Evolutionary conservation across 1,140 invertebrate species (phyloP), one percentile per base, ranked within the genome.

Genomic region (Drosophila sproati): DNA sequence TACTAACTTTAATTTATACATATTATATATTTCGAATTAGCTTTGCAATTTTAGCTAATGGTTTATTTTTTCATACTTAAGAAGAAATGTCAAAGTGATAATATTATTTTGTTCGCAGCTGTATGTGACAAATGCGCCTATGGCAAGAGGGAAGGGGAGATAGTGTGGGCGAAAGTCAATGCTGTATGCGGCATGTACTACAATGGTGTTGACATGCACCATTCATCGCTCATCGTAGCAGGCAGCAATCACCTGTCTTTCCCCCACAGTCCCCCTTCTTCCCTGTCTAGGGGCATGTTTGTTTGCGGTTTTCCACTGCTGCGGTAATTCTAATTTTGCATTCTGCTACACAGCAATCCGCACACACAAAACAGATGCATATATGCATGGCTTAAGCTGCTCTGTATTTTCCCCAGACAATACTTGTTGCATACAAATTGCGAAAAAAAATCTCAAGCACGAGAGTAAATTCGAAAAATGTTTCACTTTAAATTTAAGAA

Each of bases 341-440:
- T 75, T 76, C 75, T 68, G 57, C 81, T n/a, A 35, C 51, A 69
- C 50, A 43, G n/a, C 34, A 59, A 47, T 37, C 34, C 59, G 45
- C 51, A 10, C 52, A 39, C 66, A 32, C 50, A 57, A 10, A 10
- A 43, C 63, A 50, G 32, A 37, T 59, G 32, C 56, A 35, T 29
- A 28, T 5, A 4, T 2, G 59, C 52, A 39, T 32, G 45, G 31
- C 60, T 35, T 52, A 60, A 59, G 52, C 74, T 45, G 56, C 41
- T 50, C 20, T 50, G 51, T 50, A 73, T 73, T 82, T 20, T 71
- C 63, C 61, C 52, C 7, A 67, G 73, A 80, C 69, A 82, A 71
- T 77, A 88, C 82, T 88, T 87, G 82, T 88, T 88, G 82, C 77
- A 80, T 88, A 88, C 73, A 72, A 80, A 79, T 69, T 73, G 48